A percentile compares a stretch with the other conserved stretches of the same genome.
phyloP scores from a whole-genome alignment of 1,140 invertebrate genomes.

The Caenorhabditis latens region DNA sequence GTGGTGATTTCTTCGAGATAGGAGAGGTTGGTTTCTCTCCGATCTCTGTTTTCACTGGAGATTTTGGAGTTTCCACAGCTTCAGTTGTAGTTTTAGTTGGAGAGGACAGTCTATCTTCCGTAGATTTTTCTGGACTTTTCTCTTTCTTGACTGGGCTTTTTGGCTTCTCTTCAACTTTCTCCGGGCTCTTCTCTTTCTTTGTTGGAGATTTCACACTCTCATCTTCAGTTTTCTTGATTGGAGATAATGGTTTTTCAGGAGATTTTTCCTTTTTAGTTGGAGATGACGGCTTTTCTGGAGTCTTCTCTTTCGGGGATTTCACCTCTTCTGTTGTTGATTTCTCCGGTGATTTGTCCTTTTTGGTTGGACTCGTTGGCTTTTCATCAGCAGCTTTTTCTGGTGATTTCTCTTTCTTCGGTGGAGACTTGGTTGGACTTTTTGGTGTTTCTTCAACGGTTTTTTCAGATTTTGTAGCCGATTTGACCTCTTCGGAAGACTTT shows the following conservation, averaged over 20 bases:
- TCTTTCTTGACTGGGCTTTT: background rate
- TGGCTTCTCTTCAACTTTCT: background rate
- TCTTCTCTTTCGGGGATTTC: conserved; percentile 18
- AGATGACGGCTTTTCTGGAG: background rate
- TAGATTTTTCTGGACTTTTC: background rate
- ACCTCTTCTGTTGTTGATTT: background rate
- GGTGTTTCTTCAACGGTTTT: conserved; percentile 20
- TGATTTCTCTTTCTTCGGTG: conserved; percentile 27
- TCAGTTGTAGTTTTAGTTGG: background rate
- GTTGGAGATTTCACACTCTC: conserved; percentile 18
- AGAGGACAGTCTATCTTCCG: background rate
- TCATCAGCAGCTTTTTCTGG: background rate
- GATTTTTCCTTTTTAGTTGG: conserved; percentile 32
- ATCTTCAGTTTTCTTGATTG: conserved; percentile 5
- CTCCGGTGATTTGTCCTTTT: conserved; percentile 38
- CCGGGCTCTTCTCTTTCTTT: conserved; percentile 20
- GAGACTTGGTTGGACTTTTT: conserved; percentile 22
- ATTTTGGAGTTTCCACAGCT: background rate
- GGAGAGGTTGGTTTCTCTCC: background rate
- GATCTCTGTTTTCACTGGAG: background rate
- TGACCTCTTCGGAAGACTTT: background rate
- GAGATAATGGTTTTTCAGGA: conserved; percentile 17
- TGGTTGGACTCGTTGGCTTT: background rate
- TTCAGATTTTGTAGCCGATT: background rate
- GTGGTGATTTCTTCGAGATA: background rate